Conservation (phyloP, 92 coral and sea anemone species). For the Parazoanthus atlanticus region DNA sequence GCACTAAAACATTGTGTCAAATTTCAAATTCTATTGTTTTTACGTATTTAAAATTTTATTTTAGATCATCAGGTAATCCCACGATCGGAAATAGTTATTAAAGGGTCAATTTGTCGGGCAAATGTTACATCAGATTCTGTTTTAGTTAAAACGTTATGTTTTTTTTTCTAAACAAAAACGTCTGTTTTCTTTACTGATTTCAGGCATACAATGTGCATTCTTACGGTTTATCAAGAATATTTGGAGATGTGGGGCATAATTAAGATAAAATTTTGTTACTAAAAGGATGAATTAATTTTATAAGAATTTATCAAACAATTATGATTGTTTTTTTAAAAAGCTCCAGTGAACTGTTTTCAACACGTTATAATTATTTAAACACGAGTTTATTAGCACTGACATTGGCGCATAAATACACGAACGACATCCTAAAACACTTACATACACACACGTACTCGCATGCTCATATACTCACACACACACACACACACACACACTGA, state of each 20-base stretch:
- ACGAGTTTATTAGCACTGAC: not conserved
- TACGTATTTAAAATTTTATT: not conserved
- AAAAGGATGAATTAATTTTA: not conserved
- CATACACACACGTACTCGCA: not conserved
- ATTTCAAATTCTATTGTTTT: not conserved
- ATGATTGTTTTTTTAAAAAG: not conserved
- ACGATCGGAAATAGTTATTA: not conserved
- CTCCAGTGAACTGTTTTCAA: not conserved
- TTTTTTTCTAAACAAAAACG: not conserved
- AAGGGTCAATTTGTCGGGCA: slow-evolving; percentile 43
- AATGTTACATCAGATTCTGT: slow-evolving; percentile 14
- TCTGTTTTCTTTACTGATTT: not conserved
- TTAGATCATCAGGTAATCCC: not conserved
- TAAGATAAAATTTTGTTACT: not conserved
- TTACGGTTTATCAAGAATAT: not conserved
- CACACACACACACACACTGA: not conserved
- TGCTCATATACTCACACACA: not conserved
- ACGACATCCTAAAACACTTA: not conserved
- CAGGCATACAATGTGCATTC: not conserved
- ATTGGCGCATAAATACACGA: not conserved
- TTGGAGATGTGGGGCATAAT: not conserved
- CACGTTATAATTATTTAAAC: not conserved
- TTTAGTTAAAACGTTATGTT: not conserved
- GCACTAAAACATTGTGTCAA: not conserved
- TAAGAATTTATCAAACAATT: not conserved